Base-by-base conservation (phyloP, 92 coral and sea anemone species). In the Montipora capitata region DNA sequence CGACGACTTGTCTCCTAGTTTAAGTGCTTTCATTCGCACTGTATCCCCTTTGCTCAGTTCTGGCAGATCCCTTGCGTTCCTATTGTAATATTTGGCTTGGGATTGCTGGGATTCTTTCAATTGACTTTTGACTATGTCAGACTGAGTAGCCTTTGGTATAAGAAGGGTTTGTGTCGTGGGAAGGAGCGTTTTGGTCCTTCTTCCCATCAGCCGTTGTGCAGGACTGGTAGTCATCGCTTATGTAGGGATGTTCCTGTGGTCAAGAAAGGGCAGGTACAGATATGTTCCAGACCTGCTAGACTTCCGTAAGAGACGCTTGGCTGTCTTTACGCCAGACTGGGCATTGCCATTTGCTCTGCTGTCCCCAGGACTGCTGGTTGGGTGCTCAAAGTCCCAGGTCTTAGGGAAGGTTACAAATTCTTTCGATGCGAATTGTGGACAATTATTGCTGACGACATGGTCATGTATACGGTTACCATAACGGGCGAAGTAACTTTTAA, bases 291-390 rank as follows among this genome's bases (percentile, higher is more conserved):
- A 51, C 74, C 57, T 74, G 63, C 39, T 57, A 10, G 85, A 16
- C 49, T 80, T 80, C 45, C 57, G 7, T 54, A 67, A 6, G 57
- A 80, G 49, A 27, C 51, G 54, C 77, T 80, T 80, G 45, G 79
- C 85, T 39, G 85, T 80, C 52, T 35, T 80, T 40, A 65, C 85
- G 3, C 39, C 85, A n/a, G 85, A 80, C 54, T 80, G 11, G 6
- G 85, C 79, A 52, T 80, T 80, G 77, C 85, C 85, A 67, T 80
- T 80, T 1, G 79, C 77, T 38, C 12, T 51, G 57, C 57, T 51
- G 12, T 51, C 12, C 12, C 57, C 57, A 51, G 57, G 57, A 11
- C 57, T 51, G 12, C 57, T 51, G 57, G 57, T 51, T 27, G 35
- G 2, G 12, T 51, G 57, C 12, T 51, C 57, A 51, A 51, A 51